phyloP scores from a whole-genome alignment of 2,113 vertebrate species.

The Urocitellus parryii region DNA sequence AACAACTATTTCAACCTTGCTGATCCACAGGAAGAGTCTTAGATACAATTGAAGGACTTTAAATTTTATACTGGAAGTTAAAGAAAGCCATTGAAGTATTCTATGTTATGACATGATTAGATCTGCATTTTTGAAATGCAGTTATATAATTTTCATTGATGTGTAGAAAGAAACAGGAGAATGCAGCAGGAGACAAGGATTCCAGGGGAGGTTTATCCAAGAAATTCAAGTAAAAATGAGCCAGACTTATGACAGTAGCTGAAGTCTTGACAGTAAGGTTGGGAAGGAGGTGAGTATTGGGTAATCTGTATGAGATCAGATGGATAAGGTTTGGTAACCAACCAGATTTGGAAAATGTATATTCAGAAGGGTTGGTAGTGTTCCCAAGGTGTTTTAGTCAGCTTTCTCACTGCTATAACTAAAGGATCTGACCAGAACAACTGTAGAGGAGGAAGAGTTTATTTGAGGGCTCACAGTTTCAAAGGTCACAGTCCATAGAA shows the following conservation, averaged over 20 bases:
- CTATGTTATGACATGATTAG: background rate
- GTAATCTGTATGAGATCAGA: background rate
- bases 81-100: slow-evolving; percentile 18
- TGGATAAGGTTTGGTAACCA: background rate
- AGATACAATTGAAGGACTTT: background rate
- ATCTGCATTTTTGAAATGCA: background rate
- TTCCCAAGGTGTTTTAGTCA: background rate
- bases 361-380: background rate
- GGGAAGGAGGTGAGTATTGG: background rate
- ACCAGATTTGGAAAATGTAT: background rate
- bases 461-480: too few relatives aligned
- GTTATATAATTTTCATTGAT: background rate
- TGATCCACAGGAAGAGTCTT: background rate
- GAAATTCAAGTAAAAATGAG: background rate
- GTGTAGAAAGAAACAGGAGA: background rate
- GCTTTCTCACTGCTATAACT: too few relatives aligned
- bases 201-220: background rate
- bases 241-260: background rate
- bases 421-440: too few relatives aligned
- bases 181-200: background rate
- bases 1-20: background rate
- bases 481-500: too few relatives aligned
- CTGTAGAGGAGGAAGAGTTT: too few relatives aligned
- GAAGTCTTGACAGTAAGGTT: background rate
- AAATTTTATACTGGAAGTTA: background rate